Base-by-base conservation (phyloP, 2,888 invertebrate genomes). In the Cistogaster globosa region DNA sequence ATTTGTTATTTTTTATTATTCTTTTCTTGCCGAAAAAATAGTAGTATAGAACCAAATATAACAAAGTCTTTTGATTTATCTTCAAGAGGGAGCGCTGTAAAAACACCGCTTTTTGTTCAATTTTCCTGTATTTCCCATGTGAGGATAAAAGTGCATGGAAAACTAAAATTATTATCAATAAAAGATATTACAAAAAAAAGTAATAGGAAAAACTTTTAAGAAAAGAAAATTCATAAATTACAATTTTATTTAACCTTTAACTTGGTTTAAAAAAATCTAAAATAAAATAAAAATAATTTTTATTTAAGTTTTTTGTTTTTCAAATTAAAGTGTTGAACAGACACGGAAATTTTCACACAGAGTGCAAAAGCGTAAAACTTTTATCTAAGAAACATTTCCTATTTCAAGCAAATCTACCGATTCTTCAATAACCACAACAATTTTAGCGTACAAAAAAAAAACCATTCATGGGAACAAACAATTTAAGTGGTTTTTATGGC, bases 381-480 rank as follows among this genome's bases (percentile, higher is more conserved):
- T 26, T 63, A 45, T 45, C 45, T 45, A 22, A 20, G 32, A 51
- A 63, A 22, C 12, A 75, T 55, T 65, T 65, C 11, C 51, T 11
- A 77, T 67, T 57, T 45, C 14, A 57, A 26, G 8, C 57, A 8
- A 60, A 67, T 18, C 22, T 26, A 22, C 38, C 62, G 53, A 14
- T 11, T 68, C 38, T 36, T 20, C 22, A 32, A 32, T 7, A 36
- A 9, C 48, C 20, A 65, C 20, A 48, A 72, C 38, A 18, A 65
- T 53, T 32, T 20, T 11, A 18, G 16, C 11, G 11, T 38, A 63
- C 67, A 67, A 51, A 22, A 3, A 67, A 51, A 22, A 3, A 4
- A 9, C 72, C 42, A 62, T 60, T 80, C 74, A 74, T 74, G 80
- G 72, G 72, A 79, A 79, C 22, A 26, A 51, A 48, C 0, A 75